A percentile compares a stretch with the other conserved stretches of the same genome.
phyloP scores from a whole-genome alignment of 1,140 invertebrate genomes.

The Pemphigus obesinymphae region DNA sequence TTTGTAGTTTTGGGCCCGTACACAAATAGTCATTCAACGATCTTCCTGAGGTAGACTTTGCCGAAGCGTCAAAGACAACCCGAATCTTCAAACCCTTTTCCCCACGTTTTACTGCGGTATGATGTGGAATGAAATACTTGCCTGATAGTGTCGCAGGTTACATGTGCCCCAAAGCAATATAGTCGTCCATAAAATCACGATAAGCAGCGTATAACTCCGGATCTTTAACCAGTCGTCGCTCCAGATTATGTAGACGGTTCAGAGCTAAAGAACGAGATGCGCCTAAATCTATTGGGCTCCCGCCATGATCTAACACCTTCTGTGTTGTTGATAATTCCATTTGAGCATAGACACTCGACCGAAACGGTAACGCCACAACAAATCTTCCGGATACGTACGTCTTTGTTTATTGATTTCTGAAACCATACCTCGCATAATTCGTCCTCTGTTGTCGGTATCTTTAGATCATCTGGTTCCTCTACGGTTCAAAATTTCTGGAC shows the following conservation, averaged over 20 bases:
- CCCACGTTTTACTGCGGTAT: no score
- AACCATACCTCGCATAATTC: not conserved
- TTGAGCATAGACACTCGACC: not conserved
- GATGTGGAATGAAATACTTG: conserved; percentile 6
- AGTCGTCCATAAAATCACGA: no score
- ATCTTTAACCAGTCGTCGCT: not conserved
- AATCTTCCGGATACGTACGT: not conserved
- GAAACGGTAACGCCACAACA: not conserved
- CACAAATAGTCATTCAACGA: no score
- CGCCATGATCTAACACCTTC: no score
- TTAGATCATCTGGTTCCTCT: not conserved
- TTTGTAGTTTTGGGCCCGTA: no score
- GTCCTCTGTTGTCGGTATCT: not conserved
- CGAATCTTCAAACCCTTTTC: no score
- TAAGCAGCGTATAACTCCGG: not conserved
- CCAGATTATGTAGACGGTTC: not conserved
- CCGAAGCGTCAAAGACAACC: no score
- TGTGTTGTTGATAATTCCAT: not conserved
- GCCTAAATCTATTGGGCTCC: no score
- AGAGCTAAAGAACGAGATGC: no score
- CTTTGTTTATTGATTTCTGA: not conserved
- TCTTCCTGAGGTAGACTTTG: no score
- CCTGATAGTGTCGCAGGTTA: not conserved
- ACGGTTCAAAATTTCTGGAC: not conserved
- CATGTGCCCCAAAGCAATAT: not conserved